These are phyloP conservation scores for Popillia japonica DNA, from an alignment of 1,140 invertebrate genomes.

Conservation along the genomic window DNA sequence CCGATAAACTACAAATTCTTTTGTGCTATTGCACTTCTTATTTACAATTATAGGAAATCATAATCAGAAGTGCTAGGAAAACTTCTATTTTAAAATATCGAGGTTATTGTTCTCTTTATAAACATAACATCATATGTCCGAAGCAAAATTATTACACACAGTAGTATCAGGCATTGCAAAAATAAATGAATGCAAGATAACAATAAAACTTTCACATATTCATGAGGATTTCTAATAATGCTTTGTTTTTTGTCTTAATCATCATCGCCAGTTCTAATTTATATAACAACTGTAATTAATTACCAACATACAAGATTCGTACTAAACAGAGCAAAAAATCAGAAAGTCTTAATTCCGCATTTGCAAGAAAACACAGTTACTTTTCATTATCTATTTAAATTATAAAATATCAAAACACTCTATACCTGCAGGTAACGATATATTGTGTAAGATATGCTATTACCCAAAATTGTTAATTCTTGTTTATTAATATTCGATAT, in stretches of 20 bases:
- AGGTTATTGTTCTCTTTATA: not conserved
- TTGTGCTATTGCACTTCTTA: no score
- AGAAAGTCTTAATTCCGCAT: conserved; percentile 47
- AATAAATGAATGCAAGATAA: conserved; percentile 11
- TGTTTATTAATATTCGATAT: no score
- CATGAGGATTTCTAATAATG: conserved; percentile 32
- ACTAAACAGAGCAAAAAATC: conserved; percentile 49
- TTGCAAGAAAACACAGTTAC: conserved; percentile 45
- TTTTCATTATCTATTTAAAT: conserved; percentile 43
- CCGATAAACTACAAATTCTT: not conserved
- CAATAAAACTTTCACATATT: conserved; percentile 31
- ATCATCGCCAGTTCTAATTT: conserved; percentile 41
- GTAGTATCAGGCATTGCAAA: not conserved
- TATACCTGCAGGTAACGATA: no score
- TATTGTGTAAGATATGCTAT: not conserved
- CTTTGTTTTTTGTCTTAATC: conserved; percentile 22
- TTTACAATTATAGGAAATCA: no score
- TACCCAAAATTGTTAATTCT: no score
- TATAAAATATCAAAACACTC: not conserved
- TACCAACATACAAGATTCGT: conserved; percentile 41
- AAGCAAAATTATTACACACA: not conserved
- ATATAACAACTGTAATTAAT: conserved; percentile 47
- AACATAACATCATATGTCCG: not conserved
- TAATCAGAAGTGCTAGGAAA: no score
- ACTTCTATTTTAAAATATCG: no score